phyloP scores from a whole-genome alignment of 30 jellyfish, hydroid and myxozoan species.

The Catostylus mosaicus region DNA sequence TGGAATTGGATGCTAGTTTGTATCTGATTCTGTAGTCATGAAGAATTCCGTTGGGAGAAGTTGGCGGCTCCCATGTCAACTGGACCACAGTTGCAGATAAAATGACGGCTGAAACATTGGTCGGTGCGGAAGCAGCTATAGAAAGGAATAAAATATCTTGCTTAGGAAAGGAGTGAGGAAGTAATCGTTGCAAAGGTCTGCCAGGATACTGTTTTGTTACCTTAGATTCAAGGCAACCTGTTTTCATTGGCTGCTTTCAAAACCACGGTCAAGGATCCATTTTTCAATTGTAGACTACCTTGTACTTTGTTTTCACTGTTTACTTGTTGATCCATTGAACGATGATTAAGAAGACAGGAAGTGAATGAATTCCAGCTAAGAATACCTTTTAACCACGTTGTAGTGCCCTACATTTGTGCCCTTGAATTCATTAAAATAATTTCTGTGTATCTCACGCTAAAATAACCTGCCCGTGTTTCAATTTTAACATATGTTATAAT shows the following conservation, averaged over 20 bases:
- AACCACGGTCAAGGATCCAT: background rate
- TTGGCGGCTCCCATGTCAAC: conserved; percentile 60
- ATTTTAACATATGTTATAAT: too few relatives aligned
- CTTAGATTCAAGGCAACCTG: background rate
- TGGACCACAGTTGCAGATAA: conserved; percentile 23
- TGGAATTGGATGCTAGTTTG: background rate
- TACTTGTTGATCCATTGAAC: too few relatives aligned
- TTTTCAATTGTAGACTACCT: too few relatives aligned
- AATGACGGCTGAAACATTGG: conserved; percentile 4
- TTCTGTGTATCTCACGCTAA: too few relatives aligned
- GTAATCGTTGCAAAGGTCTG: background rate
- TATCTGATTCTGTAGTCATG: conserved; percentile 46
- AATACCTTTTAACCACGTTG: too few relatives aligned
- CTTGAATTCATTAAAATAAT: too few relatives aligned
- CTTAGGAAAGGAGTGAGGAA: background rate
- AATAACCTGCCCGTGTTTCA: too few relatives aligned
- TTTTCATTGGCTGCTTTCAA: background rate
- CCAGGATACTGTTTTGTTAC: background rate
- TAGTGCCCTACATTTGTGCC: too few relatives aligned
- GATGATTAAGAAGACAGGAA: too few relatives aligned
- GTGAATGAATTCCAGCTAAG: too few relatives aligned
- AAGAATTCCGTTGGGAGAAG: conserved; percentile 56
- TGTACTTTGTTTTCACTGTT: too few relatives aligned
- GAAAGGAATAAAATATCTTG: background rate
- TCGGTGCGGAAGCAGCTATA: conserved; percentile 53